Evolutionary conservation across 2,113 vertebrate genomes (phyloP).

Genomic region (Beaufortia kweichowensis): DNA sequence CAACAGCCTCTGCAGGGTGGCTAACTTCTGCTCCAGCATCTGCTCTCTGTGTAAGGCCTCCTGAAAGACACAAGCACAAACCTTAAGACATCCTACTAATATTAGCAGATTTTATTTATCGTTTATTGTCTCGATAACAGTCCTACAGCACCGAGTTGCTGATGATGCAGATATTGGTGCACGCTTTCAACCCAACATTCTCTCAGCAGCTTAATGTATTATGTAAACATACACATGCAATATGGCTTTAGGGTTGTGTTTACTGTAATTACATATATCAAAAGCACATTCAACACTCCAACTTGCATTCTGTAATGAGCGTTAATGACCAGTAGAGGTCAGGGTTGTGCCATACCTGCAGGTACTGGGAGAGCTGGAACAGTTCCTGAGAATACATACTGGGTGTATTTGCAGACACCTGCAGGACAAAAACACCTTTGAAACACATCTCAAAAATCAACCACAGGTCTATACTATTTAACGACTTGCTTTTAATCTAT

Average conservation of each 20-base stretch:
- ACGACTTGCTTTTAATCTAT: neutral
- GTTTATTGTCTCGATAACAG: no score
- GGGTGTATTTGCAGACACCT: slow-evolving; percentile 99
- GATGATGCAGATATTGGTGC: no score
- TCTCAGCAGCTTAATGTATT: no score
- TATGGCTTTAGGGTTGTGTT: no score
- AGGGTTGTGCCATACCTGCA: slow-evolving; percentile 83
- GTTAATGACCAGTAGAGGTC: slow-evolving; percentile 60
- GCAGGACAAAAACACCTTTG: slow-evolving; percentile 31
- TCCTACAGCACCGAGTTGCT: no score
- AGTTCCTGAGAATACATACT: slow-evolving; percentile 99
- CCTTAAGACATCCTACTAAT: no score
- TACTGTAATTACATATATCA: no score
- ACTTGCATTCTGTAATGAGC: slow-evolving; percentile 3
- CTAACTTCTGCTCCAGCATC: slow-evolving; percentile 99
- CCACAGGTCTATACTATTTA: neutral
- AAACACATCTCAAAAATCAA: neutral
- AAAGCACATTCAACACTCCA: no score
- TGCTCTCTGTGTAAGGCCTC: slow-evolving; percentile 99
- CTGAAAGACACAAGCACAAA: slow-evolving; percentile 67
- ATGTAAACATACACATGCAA: no score
- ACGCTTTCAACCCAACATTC: no score
- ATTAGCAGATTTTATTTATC: no score
- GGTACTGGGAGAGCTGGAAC: slow-evolving; percentile 99
- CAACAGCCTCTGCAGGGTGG: slow-evolving; percentile 93